Evolutionary conservation across 53 echinoderm and acorn worm species (phyloP), one percentile per base, ranked within the genome.

Genomic region (Antedon mediterranea): DNA sequence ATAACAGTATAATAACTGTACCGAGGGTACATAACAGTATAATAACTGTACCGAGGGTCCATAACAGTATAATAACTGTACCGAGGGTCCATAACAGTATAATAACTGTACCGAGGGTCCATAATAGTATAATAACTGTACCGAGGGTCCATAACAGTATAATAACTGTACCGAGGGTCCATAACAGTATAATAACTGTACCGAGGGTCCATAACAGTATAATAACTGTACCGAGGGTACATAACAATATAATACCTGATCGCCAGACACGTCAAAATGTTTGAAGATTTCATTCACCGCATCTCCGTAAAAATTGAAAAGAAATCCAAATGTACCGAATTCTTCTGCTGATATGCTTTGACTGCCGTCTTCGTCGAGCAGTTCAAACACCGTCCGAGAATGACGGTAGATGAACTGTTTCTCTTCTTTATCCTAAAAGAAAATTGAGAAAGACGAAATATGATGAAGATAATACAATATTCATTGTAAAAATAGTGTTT

Each of bases 401-500:
- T 97, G 97, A 20, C 97, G 89, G 80, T 97, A 97, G 73, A 97
- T 97, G 72, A 97, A 97, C 81, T 97, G 92, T 75, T 97, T 97
- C 78, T 97, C 97, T 32, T 97, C 92, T 43, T 97, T 92, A 43
- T 97, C 97, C 97, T 97, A 30, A 14, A 73, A 34, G 29, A 30
- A 34, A 74, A 30, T 28, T 41, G 41, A 13, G 13, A 41, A 13
- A n/a, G n/a, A n/a, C n/a, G n/a, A n/a, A n/a, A n/a, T n/a, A n/a
- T n/a, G n/a, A n/a, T n/a, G n/a, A n/a, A n/a, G n/a, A n/a, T n/a
- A n/a, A n/a, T n/a, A n/a, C n/a, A n/a, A n/a, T n/a, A n/a, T n/a
- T n/a, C 37, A 37, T 37, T 37, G 37, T n/a, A n/a, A n/a, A n/a
- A n/a, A n/a, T n/a, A n/a, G n/a, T n/a, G n/a, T n/a, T n/a, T n/a